Conservation (phyloP, 1,140 invertebrate species). For the Drosophila micromelanica region DNA sequence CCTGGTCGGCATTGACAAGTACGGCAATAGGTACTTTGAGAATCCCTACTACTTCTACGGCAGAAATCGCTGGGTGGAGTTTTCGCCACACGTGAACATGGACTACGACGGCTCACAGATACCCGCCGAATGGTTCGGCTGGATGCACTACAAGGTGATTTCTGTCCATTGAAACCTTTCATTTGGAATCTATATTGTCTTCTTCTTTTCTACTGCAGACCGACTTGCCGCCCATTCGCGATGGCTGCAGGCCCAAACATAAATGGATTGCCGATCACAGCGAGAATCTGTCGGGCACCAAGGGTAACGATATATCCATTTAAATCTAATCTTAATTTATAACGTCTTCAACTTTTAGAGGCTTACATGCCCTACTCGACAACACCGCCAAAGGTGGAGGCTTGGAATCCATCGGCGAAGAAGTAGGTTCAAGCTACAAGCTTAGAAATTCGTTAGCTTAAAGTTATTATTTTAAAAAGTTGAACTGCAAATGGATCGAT, state of each 20-base stretch:
- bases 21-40: conserved; percentile 98
- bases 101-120: conserved; percentile 98
- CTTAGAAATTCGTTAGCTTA: conserved; percentile 47
- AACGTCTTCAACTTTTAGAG: conserved; percentile 51
- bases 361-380: conserved; percentile 96
- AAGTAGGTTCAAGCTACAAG: conserved; percentile 2
- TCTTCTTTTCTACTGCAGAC: conserved; percentile 59
- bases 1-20: conserved; percentile 96
- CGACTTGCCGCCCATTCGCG: conserved; percentile 86
- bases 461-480: conserved; percentile 47
- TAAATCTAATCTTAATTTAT: background rate
- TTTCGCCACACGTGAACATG: conserved; percentile 88
- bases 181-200: no score
- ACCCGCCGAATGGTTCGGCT: conserved; percentile 95
- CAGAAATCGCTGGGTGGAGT: conserved; percentile 97
- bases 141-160: conserved; percentile 91
- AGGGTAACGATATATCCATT: conserved; percentile 70
- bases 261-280: conserved; percentile 94
- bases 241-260: conserved; percentile 90
- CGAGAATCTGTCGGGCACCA: conserved; percentile 93
- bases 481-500: conserved; percentile 16
- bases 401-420: conserved; percentile 89
- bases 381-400: conserved; percentile 91
- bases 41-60: conserved; percentile 95
- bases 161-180: no score